A percentile compares a stretch with the other conserved stretches of the same genome.
Evolutionary conservation across 2,797 vertebrate species (phyloP).

Genomic region (Heliangelus exortis): DNA sequence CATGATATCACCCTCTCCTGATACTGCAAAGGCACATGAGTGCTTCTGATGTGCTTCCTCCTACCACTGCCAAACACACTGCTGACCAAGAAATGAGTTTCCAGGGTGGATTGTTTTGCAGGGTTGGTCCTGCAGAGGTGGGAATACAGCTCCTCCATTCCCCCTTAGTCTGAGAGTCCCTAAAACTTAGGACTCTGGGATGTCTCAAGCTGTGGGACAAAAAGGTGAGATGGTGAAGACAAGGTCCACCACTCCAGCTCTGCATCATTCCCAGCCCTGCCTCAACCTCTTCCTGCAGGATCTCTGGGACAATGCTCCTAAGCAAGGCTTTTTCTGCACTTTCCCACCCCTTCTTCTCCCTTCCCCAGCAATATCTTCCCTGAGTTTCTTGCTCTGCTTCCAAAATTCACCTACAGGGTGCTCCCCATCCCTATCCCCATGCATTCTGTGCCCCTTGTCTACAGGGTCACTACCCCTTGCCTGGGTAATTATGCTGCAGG

Average conservation of each 20-base stretch:
- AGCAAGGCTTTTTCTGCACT: neutral
- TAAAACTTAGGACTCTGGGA: neutral
- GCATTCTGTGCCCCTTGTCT: neutral
- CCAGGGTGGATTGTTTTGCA: neutral
- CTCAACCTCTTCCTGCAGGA: neutral
- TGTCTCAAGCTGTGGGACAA: neutral
- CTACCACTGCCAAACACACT: neutral
- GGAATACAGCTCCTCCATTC: neutral
- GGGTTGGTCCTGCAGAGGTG: neutral
- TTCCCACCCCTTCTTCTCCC: neutral
- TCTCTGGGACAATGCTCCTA: neutral
- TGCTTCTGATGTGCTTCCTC: neutral
- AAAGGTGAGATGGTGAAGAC: neutral
- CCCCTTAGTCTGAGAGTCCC: neutral
- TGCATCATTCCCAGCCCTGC: neutral
- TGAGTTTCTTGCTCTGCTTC: neutral
- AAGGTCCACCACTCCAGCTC: neutral
- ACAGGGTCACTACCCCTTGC: neutral
- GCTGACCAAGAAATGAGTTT: neutral
- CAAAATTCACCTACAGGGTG: neutral
- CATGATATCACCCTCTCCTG: neutral
- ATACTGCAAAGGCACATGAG: rapidly evolving
- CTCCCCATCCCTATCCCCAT: rapidly evolving
- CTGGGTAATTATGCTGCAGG: neutral
- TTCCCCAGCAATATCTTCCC: neutral